These are phyloP conservation scores for Apostichopus parvimensis DNA, from an alignment of 35 echinoderm and acorn worm genomes.

Conservation along the genomic window DNA sequence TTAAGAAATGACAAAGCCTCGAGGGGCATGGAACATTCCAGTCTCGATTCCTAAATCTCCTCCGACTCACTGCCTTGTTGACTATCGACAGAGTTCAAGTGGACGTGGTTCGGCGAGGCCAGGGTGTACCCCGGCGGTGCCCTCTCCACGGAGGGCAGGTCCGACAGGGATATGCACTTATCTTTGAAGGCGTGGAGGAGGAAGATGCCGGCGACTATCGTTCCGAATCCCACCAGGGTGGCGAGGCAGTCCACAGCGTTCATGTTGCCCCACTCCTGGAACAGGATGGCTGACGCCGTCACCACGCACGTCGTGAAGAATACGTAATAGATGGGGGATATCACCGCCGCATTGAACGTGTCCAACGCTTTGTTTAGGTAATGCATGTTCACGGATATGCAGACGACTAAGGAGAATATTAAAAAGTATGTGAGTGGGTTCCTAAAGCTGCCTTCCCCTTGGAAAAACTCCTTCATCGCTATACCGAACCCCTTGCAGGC, in stretches of 20 bases:
- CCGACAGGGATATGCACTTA: slow-evolving; percentile 41
- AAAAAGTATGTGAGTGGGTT: slow-evolving; percentile 60
- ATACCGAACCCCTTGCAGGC: slow-evolving; percentile 93
- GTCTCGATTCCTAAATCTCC: neutral
- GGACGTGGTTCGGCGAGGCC: slow-evolving; percentile 39
- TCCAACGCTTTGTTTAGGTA: slow-evolving; percentile 80
- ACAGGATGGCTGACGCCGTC: slow-evolving; percentile 61
- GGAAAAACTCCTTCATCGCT: slow-evolving; percentile 75
- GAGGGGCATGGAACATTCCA: no score
- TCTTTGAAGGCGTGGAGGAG: slow-evolving; percentile 81
- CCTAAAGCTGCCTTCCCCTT: slow-evolving; percentile 4
- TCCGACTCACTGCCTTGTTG: slow-evolving; percentile 37
- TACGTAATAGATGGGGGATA: slow-evolving; percentile 78
- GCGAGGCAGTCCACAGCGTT: slow-evolving; percentile 40
- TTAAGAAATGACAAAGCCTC: no score
- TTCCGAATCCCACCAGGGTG: slow-evolving; percentile 60
- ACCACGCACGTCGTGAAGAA: slow-evolving; percentile 80
- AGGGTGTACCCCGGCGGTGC: slow-evolving; percentile 29
- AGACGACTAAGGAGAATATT: slow-evolving; percentile 58
- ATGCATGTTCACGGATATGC: slow-evolving; percentile 70
- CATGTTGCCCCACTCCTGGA: slow-evolving; percentile 71
- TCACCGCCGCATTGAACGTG: slow-evolving; percentile 74
- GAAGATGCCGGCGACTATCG: slow-evolving; percentile 69
- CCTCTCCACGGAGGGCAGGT: slow-evolving; percentile 17
- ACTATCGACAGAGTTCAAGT: slow-evolving; percentile 15